Evolutionary conservation across 2,113 vertebrate genomes (phyloP), one percentile per base, ranked within the genome.

Genomic region (Rynchops niger): DNA sequence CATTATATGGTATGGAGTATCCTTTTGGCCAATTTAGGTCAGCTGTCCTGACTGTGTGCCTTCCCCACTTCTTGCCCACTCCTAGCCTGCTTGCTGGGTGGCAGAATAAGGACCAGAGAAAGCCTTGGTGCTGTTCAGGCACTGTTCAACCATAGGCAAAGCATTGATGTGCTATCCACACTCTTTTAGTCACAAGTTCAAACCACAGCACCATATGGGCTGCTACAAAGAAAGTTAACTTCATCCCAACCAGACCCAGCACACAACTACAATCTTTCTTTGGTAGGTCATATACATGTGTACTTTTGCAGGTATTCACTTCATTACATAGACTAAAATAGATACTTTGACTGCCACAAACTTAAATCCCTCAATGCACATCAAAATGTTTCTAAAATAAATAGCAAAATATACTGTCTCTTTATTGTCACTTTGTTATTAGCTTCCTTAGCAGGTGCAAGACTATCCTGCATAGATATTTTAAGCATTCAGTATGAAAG

Each of bases 311-410:
- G 36, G 6, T 49, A 36, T 70, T 26, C 8, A 38, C 5, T 90
- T 42, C 15, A 17, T 71, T 38, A 15, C 21, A 25, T 73, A 49
- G 10, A 12, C 30, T 78, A 70, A 70, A 90, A 78, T 47, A 36
- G 3, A 13, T 58, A 53, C 23, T 85, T 82, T 62, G 15, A 29
- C 20, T 49, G 15, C 29, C 42, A 47, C 20, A 58, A 81, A 66
- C 13, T 61, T 30, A 17, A 77, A 22, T 69, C 11, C 67, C 36
- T 79, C 45, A 58, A 43, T 52, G 23, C 9, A 74, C 9, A 29
- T 72, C n/a, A 45, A 95, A 80, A 55, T 81, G 23, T 9, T 67
- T 81, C 82, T 74, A 8, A 61, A 82, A 86, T 42, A 70, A 84
- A 38, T 66, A 58, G 15, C 5, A 78, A 56, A 70, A 27, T 70